Evolutionary conservation across 2,113 vertebrate species (phyloP).

Genomic region (Albula glossodonta): DNA sequence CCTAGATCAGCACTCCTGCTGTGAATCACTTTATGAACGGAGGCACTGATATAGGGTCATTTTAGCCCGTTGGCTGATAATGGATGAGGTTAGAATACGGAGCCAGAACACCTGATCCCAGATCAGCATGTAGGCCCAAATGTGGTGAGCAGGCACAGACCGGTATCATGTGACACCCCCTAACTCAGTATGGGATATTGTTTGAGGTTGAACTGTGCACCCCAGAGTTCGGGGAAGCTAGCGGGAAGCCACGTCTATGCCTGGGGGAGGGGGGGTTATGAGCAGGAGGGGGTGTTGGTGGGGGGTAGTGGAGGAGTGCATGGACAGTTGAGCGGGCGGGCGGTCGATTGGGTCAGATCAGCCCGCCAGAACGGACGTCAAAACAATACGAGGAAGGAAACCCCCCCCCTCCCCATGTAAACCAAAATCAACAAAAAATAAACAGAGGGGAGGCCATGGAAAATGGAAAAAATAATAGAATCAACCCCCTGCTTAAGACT

Average conservation of each 20-base stretch:
- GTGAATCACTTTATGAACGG: too few relatives aligned
- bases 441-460: neutral
- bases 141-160: too few relatives aligned
- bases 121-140: too few relatives aligned
- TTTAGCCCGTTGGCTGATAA: too few relatives aligned
- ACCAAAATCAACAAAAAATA: neutral
- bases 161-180: too few relatives aligned
- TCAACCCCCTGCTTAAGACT: neutral
- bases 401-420: too few relatives aligned
- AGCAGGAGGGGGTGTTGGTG: neutral
- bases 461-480: too few relatives aligned
- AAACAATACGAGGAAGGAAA: constrained; percentile 2
- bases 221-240: neutral
- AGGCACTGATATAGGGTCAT: too few relatives aligned
- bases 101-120: too few relatives aligned
- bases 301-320: neutral
- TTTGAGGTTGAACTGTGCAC: neutral
- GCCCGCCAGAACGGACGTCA: neutral
- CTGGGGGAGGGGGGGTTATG: neutral
- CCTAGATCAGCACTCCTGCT: too few relatives aligned
- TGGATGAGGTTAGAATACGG: too few relatives aligned
- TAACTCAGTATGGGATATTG: neutral
- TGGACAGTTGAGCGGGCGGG: neutral
- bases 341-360: neutral
- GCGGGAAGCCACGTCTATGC: neutral